Percentiles rank a stretch among this genome's conserved stretches.
These are phyloP conservation scores for Asteroscopus sphinx DNA, from an alignment of 2,888 invertebrate genomes.

Conservation along the genomic window DNA sequence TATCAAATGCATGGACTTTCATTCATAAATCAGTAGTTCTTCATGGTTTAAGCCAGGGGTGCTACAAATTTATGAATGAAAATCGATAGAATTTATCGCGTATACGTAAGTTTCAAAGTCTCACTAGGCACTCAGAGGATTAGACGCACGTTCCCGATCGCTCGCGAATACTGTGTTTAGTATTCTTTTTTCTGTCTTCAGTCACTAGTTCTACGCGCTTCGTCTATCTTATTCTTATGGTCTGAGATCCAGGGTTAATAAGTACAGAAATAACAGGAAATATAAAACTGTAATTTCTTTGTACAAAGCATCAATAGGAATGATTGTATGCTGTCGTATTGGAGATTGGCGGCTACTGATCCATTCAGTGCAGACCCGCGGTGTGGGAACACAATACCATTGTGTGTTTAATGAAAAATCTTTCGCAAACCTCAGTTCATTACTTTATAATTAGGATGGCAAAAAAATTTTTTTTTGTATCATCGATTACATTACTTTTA, in stretches of 20 bases:
- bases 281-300: slow-evolving; percentile 74
- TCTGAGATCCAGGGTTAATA: slow-evolving; percentile 47
- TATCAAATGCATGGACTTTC: too few species aligned
- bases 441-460: slow-evolving; percentile 63
- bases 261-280: slow-evolving; percentile 68
- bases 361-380: slow-evolving; percentile 55
- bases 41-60: too few species aligned
- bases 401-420: slow-evolving; percentile 69
- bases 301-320: slow-evolving; percentile 64
- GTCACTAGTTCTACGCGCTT: too few species aligned
- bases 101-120: too few species aligned
- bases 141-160: too few species aligned
- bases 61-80: too few species aligned
- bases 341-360: slow-evolving; percentile 56
- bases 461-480: slow-evolving; percentile 38
- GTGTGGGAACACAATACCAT: slow-evolving; percentile 66
- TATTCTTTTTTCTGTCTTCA: too few species aligned
- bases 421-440: slow-evolving; percentile 62
- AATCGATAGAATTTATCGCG: too few species aligned
- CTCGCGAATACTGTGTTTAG: too few species aligned
- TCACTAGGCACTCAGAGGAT: too few species aligned
- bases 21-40: too few species aligned
- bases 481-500: background rate
- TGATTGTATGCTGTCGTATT: slow-evolving; percentile 69
- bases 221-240: too few species aligned